Evolutionary conservation across 2,888 invertebrate genomes (phyloP).

Genomic region (Ennomos quercinarius): DNA sequence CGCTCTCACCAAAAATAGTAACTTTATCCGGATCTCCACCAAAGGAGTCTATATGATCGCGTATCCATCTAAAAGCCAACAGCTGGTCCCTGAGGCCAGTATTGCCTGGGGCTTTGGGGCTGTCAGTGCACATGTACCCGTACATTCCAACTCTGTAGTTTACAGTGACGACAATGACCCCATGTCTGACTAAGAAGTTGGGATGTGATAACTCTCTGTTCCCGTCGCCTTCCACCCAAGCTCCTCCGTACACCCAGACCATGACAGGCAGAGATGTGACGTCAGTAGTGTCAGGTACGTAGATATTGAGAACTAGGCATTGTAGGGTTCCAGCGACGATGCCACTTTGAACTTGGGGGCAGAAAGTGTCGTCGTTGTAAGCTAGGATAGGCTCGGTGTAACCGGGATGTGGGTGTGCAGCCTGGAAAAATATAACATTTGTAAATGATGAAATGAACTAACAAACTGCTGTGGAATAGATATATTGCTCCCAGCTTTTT

Average conservation of each 20-base stretch:
- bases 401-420: slow-evolving; percentile 5
- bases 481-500: no score
- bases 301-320: slow-evolving; percentile 14
- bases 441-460: no score
- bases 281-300: slow-evolving; percentile 3
- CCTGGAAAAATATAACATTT: slow-evolving; percentile 1
- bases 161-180: slow-evolving; percentile 44
- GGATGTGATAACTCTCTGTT: neutral
- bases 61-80: slow-evolving; percentile 47
- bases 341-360: slow-evolving; percentile 4
- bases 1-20: slow-evolving; percentile 38
- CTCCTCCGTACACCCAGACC: slow-evolving; percentile 16
- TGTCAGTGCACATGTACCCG: slow-evolving; percentile 49
- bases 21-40: slow-evolving; percentile 45
- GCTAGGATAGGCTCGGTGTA: slow-evolving; percentile 7
- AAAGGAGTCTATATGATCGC: slow-evolving; percentile 47
- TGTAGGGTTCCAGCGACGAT: neutral
- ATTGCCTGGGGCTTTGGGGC: slow-evolving; percentile 48
- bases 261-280: slow-evolving; percentile 8
- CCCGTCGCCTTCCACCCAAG: slow-evolving; percentile 6
- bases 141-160: slow-evolving; percentile 51
- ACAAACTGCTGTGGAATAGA: no score
- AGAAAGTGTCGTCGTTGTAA: slow-evolving; percentile 6
- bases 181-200: slow-evolving; percentile 41
- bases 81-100: slow-evolving; percentile 51